phyloP scores from a whole-genome alignment of 2,797 vertebrate genomes.

The Apodemus agrarius region DNA sequence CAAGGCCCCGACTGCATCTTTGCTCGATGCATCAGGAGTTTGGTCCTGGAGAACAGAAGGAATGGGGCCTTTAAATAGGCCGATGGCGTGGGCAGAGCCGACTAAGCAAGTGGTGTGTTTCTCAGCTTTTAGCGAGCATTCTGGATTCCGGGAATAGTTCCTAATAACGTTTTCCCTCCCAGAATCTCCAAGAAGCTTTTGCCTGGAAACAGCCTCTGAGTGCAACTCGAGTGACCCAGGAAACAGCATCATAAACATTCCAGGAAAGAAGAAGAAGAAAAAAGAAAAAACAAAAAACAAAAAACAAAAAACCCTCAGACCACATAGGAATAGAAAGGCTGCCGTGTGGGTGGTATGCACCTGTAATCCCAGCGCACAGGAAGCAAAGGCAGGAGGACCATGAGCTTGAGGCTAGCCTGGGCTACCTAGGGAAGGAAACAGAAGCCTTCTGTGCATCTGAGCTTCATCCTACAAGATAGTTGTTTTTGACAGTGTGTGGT shows the following conservation, averaged over 20 bases:
- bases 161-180: slow-evolving; percentile 30
- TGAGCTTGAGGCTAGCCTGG: neutral
- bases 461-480: neutral
- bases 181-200: slow-evolving; percentile 45
- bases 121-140: neutral
- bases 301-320: neutral
- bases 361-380: neutral
- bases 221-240: slow-evolving; percentile 9
- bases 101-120: neutral
- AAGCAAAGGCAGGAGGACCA: neutral
- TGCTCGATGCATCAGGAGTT: neutral
- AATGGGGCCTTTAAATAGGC: neutral
- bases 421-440: neutral
- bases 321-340: neutral
- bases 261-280: neutral
- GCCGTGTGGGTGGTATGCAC: too few species aligned
- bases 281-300: too few species aligned
- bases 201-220: slow-evolving; percentile 44
- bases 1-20: neutral
- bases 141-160: slow-evolving; percentile 39
- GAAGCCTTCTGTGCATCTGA: neutral
- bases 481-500: neutral
- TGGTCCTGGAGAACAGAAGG: neutral
- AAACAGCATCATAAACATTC: slow-evolving; percentile 11
- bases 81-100: neutral